A percentile compares a stretch with the other conserved stretches of the same genome.
These are phyloP conservation scores for Diorhabda elongata DNA, from an alignment of 1,140 invertebrate genomes.

Conservation along the genomic window DNA sequence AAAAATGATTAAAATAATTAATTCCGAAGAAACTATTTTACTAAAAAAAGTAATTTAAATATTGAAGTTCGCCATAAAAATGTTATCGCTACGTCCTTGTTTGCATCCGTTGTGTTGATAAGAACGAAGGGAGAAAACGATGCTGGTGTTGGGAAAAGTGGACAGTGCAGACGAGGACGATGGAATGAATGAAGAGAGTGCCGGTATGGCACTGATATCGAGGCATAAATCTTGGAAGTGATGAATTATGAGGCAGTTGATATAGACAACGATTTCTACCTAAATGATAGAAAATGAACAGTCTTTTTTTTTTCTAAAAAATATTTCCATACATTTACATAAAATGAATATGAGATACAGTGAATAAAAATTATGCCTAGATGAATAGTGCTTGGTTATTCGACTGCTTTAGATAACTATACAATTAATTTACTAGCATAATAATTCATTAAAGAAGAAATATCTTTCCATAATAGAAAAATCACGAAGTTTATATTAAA, in stretches of 20 bases:
- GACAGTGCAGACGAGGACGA: neutral
- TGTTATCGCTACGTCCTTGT: neutral
- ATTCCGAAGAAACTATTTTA: neutral
- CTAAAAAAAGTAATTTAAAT: neutral
- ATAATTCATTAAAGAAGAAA: too few relatives aligned
- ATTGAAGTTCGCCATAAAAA: neutral
- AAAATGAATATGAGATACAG: too few relatives aligned
- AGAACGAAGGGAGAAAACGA: neutral
- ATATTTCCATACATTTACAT: neutral
- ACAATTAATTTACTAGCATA: too few relatives aligned
- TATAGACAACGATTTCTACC: neutral
- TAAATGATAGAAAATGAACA: neutral
- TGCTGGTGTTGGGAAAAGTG: neutral
- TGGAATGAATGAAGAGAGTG: slow-evolving; percentile 1
- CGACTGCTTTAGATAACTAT: too few relatives aligned
- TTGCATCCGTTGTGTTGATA: neutral
- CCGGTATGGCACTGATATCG: neutral
- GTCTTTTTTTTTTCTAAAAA: neutral
- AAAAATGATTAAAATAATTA: too few relatives aligned
- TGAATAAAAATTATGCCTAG: too few relatives aligned
- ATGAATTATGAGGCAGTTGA: neutral
- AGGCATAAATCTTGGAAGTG: neutral
- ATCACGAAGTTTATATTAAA: too few relatives aligned
- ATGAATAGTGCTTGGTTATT: too few relatives aligned
- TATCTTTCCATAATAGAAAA: too few relatives aligned